phyloP scores from a whole-genome alignment of 2,888 invertebrate species.

The Megastigmus dorsalis region DNA sequence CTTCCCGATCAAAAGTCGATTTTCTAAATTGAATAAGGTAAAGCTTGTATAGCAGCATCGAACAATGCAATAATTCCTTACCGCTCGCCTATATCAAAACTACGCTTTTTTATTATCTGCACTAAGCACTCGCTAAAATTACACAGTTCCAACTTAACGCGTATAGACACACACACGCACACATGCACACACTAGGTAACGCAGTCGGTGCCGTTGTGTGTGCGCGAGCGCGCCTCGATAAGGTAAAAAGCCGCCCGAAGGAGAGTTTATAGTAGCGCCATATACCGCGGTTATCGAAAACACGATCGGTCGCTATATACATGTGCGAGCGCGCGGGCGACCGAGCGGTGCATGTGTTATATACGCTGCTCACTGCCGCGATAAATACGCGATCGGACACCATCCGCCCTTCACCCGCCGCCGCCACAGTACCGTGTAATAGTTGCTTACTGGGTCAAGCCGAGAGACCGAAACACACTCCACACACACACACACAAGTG shows the following conservation, averaged over 20 bases:
- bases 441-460: constrained; percentile 35
- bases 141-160: too few species aligned
- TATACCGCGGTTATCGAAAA: constrained; percentile 46
- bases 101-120: too few species aligned
- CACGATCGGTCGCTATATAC: constrained; percentile 33
- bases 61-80: too few species aligned
- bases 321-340: background rate
- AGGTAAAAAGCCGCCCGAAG: constrained; percentile 14
- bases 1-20: too few species aligned
- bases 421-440: background rate
- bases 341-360: too few species aligned
- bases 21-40: too few species aligned
- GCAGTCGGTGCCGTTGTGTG: background rate
- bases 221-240: background rate
- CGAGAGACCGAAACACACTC: background rate
- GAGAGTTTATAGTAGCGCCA: background rate
- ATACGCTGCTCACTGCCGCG: constrained; percentile 1
- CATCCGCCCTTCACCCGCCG: constrained; percentile 46
- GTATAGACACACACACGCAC: background rate
- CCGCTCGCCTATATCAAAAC: too few species aligned
- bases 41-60: too few species aligned
- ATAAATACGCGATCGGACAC: constrained; percentile 41
- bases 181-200: background rate
- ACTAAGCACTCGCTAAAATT: too few species aligned
- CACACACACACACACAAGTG: too few species aligned